Conservation (phyloP, 2,797 vertebrate species). For the Botia kubotai region DNA sequence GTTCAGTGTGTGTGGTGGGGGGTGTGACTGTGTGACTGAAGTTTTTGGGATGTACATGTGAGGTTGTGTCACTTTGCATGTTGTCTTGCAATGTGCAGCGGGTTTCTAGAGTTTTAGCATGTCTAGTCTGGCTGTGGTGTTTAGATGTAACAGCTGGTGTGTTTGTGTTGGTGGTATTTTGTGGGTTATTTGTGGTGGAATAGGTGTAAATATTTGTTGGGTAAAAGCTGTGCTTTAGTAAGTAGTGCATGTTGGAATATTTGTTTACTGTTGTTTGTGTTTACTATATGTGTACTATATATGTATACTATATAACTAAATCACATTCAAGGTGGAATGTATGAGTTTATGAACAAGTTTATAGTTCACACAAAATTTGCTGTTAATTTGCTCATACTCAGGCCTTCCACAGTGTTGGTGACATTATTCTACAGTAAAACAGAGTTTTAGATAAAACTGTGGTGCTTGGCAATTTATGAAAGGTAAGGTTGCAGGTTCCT, state of each 20-base stretch:
- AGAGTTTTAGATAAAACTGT: too few species aligned
- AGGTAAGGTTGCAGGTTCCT: too few species aligned
- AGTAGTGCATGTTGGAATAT: neutral
- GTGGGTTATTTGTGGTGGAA: slow-evolving; percentile 13
- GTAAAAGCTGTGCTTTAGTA: neutral
- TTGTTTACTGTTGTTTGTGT: neutral
- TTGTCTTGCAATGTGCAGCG: slow-evolving; percentile 60
- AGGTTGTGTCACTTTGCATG: slow-evolving; percentile 16
- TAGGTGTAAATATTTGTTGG: neutral
- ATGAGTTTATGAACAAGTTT: neutral
- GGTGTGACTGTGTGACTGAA: slow-evolving; percentile 33
- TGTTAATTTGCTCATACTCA: too few species aligned
- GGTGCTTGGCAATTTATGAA: too few species aligned
- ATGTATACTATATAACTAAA: neutral
- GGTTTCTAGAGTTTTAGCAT: slow-evolving; percentile 33
- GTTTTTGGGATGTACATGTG: slow-evolving; percentile 13
- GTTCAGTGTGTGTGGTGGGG: neutral
- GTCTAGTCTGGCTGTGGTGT: slow-evolving; percentile 23
- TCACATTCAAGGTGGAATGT: slow-evolving; percentile 9
- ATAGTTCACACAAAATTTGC: too few species aligned
- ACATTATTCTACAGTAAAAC: too few species aligned
- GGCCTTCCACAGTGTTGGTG: too few species aligned
- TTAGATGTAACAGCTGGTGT: neutral
- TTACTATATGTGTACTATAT: neutral
- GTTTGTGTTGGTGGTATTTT: slow-evolving; percentile 50